Evolutionary conservation across 2,888 invertebrate genomes (phyloP).

Genomic region (Pycnomerus fuliginosus): DNA sequence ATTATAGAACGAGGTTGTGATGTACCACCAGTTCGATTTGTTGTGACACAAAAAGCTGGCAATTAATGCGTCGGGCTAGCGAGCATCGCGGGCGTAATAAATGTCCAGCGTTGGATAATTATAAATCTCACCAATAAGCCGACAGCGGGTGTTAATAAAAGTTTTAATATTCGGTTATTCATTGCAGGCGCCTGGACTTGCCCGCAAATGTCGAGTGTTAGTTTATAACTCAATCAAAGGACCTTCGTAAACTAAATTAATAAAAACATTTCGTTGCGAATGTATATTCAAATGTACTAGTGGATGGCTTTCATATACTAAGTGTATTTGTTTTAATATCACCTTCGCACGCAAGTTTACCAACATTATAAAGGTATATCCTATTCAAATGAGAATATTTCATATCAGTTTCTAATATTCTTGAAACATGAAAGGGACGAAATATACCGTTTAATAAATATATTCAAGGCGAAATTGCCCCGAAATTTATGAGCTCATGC

Average conservation of each 20-base stretch:
- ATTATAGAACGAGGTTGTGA: slow-evolving; percentile 33
- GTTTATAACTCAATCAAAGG: too few species aligned
- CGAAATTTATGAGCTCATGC: too few species aligned
- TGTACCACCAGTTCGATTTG: slow-evolving; percentile 31
- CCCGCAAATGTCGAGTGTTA: too few species aligned
- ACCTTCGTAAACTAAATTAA: slow-evolving; percentile 13
- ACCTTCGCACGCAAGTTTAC: slow-evolving; percentile 19
- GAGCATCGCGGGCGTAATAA: slow-evolving; percentile 32
- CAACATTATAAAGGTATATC: slow-evolving; percentile 19
- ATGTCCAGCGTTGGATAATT: too few species aligned
- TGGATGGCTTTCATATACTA: slow-evolving; percentile 22
- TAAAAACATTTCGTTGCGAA: slow-evolving; percentile 16
- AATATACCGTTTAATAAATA: slow-evolving; percentile 14
- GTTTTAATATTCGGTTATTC: too few species aligned
- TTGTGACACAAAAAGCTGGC: slow-evolving; percentile 32
- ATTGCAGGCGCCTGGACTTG: too few species aligned
- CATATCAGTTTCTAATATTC: slow-evolving; percentile 24
- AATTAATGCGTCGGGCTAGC: too few species aligned
- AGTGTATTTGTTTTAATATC: slow-evolving; percentile 21
- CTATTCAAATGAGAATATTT: slow-evolving; percentile 26
- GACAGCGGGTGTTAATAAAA: slow-evolving; percentile 6
- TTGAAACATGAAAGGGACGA: slow-evolving; percentile 19
- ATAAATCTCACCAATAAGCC: slow-evolving; percentile 7
- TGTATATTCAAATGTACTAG: slow-evolving; percentile 21
- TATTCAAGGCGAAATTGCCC: too few species aligned